A percentile compares a stretch with the other conserved stretches of the same genome.
Evolutionary conservation across 2,797 vertebrate species (phyloP).

Genomic region (Euthynnus affinis): DNA sequence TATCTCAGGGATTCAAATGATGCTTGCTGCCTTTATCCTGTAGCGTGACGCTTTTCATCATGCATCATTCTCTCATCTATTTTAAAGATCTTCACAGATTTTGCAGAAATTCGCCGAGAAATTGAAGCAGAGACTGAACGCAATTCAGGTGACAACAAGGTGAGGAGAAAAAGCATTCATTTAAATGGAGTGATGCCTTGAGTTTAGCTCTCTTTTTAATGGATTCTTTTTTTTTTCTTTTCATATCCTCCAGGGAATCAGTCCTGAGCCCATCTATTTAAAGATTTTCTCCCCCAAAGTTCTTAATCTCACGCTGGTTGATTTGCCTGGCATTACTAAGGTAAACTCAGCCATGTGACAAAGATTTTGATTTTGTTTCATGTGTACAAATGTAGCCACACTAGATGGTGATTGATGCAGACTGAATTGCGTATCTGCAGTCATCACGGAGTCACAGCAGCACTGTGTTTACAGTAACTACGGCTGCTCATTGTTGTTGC

Average conservation of each 20-base stretch:
- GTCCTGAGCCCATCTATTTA: constrained; percentile 87
- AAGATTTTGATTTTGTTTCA: constrained; percentile 18
- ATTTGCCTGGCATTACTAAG: constrained; percentile 91
- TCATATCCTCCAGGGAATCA: constrained; percentile 82
- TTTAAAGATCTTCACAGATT: constrained; percentile 86
- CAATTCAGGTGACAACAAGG: constrained; percentile 86
- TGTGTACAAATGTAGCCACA: constrained; percentile 16
- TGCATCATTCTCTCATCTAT: constrained; percentile 20
- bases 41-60: not conserved
- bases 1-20: constrained; percentile 15
- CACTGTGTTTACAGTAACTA: constrained; percentile 19
- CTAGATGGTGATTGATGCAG: constrained; percentile 6
- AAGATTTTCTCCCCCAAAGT: constrained; percentile 89
- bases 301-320: constrained; percentile 90
- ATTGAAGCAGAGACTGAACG: constrained; percentile 88
- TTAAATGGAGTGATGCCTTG: not conserved
- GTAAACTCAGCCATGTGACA: constrained; percentile 64
- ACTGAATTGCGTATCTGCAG: constrained; percentile 3
- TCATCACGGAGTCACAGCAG: constrained; percentile 29
- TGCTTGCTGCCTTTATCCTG: not conserved
- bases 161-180: constrained; percentile 50
- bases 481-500: constrained; percentile 29
- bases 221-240: not conserved
- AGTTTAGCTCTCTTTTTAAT: constrained; percentile 24
- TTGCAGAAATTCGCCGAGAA: constrained; percentile 85